Evolutionary conservation across 2,888 invertebrate species (phyloP), one percentile per base, ranked within the genome.

Genomic region (Dione vanillae): DNA sequence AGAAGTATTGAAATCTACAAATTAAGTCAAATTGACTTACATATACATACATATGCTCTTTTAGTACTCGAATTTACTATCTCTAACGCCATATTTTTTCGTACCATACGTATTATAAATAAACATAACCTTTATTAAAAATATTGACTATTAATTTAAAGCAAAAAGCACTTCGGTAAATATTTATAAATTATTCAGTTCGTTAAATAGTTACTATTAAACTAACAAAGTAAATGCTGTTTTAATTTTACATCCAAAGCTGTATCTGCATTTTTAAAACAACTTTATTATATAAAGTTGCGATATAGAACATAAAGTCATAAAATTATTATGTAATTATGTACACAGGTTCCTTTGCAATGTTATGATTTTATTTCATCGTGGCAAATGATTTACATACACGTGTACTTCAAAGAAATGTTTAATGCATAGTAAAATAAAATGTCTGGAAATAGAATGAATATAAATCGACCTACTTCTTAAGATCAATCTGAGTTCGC

Each of bases 381-480:
- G 45, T 14, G 37, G 59, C 43, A 59, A 49, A 68, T 37, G 68
- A 49, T 49, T 47, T 61, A 67, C 40, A 61, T 69, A 67, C 37
- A 56, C 70, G 45, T 70, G 54, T 68, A 68, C 68, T 68, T 70
- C 73, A 73, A 73, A 70, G 70, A 51, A 65, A 61, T 61, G 54
- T 69, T 69, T 65, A 49, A 61, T 65, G 69, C 65, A 65, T 65
- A 61, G 41, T 56, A 66, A 64, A 69, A 61, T 56, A 56, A 68
- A 81, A 65, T 67, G 70, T 76, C 69, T 74, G 68, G 70, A 76
- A 75, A 75, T 76, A 76, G 74, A 75, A 76, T 71, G 67, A 67
- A 71, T 69, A 76, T 75, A 75, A 74, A 77, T 76, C 75, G 77
- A 76, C 76, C 75, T 72, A 78, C 73, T 74, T 76, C 65, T 64